Conservation (phyloP, 2,888 invertebrate species). For the Leucozona laternaria region DNA sequence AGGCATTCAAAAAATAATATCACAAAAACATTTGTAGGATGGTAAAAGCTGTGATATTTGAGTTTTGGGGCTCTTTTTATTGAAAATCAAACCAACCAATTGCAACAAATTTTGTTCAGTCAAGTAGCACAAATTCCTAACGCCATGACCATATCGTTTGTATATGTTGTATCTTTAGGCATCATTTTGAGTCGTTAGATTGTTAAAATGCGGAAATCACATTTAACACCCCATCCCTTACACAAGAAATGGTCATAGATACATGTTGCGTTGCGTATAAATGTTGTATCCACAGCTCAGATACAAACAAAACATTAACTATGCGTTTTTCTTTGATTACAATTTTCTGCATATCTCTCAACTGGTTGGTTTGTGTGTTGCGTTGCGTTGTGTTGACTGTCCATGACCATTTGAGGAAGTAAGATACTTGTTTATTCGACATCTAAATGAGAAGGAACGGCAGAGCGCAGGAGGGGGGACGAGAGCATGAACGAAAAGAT, state of each 20-base stretch:
- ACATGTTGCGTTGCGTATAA: conserved; percentile 59
- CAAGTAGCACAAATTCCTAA: background rate
- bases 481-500: conserved; percentile 1
- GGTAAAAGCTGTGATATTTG: too few relatives aligned
- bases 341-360: conserved; percentile 26
- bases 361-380: background rate
- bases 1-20: too few relatives aligned
- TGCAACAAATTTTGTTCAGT: background rate
- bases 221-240: conserved; percentile 59
- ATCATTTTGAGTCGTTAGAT: background rate
- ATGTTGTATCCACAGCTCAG: background rate
- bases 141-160: background rate
- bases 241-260: conserved; percentile 32
- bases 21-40: too few relatives aligned
- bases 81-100: too few relatives aligned
- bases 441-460: background rate
- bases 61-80: too few relatives aligned
- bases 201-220: conserved; percentile 52
- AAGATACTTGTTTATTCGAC: conserved; percentile 59
- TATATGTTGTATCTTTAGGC: conserved; percentile 16
- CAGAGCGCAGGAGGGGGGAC: conserved; percentile 15
- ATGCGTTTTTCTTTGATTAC: conserved; percentile 47
- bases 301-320: conserved; percentile 19
- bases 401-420: conserved; percentile 63
- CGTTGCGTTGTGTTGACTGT: conserved; percentile 23